Percentiles rank a stretch among this genome's conserved stretches.
Conservation (phyloP, 2,888 invertebrate genomes). For the Eupithecia inturbata region DNA sequence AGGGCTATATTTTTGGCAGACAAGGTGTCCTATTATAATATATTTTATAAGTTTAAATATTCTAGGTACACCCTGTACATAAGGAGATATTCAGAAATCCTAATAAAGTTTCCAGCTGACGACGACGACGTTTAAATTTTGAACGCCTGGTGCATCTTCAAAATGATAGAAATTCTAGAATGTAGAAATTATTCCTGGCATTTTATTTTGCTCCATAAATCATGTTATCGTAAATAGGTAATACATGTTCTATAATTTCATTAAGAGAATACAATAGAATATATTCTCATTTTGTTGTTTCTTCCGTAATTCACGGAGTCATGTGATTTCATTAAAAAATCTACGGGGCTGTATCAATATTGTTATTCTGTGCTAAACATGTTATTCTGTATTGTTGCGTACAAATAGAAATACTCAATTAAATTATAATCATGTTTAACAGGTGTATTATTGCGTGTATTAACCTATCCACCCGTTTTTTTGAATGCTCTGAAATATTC, state of each 20-base stretch:
- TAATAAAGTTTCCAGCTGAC: neutral
- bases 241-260: neutral
- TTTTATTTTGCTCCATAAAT: neutral
- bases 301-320: neutral
- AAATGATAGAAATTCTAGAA: neutral
- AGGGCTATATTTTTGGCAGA: neutral
- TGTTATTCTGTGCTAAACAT: no score
- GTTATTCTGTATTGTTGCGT: no score
- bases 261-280: neutral
- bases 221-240: no score
- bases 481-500: neutral
- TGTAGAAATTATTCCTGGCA: neutral
- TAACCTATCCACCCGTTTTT: neutral
- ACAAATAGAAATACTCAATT: no score
- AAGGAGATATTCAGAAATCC: no score
- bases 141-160: neutral
- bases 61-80: neutral
- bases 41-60: neutral
- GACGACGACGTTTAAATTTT: slow-evolving; percentile 6
- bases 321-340: neutral
- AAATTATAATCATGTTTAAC: no score
- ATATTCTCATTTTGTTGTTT: neutral
- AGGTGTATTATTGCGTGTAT: no score
- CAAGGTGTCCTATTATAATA: no score
- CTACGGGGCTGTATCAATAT: no score